Conservation (phyloP, 2,888 invertebrate genomes). For the Drosophila fulvimacula region DNA sequence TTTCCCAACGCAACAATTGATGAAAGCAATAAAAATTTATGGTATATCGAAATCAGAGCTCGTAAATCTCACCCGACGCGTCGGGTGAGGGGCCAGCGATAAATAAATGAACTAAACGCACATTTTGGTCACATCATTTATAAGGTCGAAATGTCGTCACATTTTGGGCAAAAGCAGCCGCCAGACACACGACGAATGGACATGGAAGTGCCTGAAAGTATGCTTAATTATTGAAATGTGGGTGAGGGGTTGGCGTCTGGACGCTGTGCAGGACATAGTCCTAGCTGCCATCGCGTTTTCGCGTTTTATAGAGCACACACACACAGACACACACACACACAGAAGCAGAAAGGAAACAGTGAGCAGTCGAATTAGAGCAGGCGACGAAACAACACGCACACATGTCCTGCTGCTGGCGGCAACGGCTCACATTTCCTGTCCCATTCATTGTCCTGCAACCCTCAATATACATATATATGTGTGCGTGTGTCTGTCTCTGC, state of each 20-base stretch:
- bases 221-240: conserved; percentile 77
- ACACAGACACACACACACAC: neutral
- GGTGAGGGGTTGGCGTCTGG: conserved; percentile 41
- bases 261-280: conserved; percentile 31
- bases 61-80: neutral
- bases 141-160: conserved; percentile 53
- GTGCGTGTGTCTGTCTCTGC: conserved; percentile 27
- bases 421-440: conserved; percentile 73
- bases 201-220: conserved; percentile 72
- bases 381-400: conserved; percentile 66
- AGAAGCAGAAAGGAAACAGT: neutral
- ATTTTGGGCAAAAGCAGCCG: conserved; percentile 24
- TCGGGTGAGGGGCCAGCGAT: conserved; percentile 2
- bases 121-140: conserved; percentile 55
- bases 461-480: neutral
- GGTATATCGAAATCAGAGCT: conserved; percentile 48
- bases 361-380: conserved; percentile 33
- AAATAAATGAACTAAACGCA: conserved; percentile 50
- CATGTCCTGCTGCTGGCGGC: conserved; percentile 69
- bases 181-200: conserved; percentile 52
- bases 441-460: conserved; percentile 40
- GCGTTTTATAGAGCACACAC: conserved; percentile 68
- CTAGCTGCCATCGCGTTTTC: conserved; percentile 63
- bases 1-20: conserved; percentile 43
- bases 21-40: conserved; percentile 69